Conservation (phyloP, 35 echinoderm and acorn worm genomes). For the Ptychodera flava region DNA sequence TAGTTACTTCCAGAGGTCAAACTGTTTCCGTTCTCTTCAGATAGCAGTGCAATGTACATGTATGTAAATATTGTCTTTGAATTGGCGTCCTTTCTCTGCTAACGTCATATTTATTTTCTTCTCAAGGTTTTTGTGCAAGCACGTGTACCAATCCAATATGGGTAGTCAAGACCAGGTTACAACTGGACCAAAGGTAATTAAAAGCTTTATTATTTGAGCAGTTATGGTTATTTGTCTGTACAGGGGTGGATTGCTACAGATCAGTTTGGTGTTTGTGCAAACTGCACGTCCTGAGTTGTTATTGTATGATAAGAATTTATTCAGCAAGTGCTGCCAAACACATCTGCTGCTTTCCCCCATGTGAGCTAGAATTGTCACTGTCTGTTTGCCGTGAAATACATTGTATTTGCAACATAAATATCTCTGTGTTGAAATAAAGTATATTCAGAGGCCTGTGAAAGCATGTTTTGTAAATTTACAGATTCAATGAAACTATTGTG, state of each 20-base stretch:
- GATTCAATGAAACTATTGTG: no score
- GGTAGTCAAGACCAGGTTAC: constrained; percentile 94
- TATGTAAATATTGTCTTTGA: no score
- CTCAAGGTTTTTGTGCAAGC: constrained; percentile 82
- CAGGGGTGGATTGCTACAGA: background rate
- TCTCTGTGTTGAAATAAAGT: no score
- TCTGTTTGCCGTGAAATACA: no score
- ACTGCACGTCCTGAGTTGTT: background rate
- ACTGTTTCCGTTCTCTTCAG: no score
- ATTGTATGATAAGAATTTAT: background rate
- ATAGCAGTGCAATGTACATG: no score
- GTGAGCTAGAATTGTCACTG: background rate
- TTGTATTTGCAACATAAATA: no score
- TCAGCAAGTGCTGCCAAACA: background rate
- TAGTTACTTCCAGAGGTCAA: no score
- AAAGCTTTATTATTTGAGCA: background rate
- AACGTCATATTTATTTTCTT: no score
- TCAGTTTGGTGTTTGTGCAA: background rate
- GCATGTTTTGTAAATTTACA: no score
- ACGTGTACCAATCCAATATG: constrained; percentile 94
- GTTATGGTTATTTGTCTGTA: background rate
- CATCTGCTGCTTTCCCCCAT: background rate
- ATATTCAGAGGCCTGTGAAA: no score
- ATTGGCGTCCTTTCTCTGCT: no score
- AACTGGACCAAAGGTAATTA: constrained; percentile 84